Percentiles rank a stretch among this genome's conserved stretches.
These are phyloP conservation scores for Microctenopoma steveboyesi DNA, from an alignment of 2,797 vertebrate genomes.

Conservation along the genomic window DNA sequence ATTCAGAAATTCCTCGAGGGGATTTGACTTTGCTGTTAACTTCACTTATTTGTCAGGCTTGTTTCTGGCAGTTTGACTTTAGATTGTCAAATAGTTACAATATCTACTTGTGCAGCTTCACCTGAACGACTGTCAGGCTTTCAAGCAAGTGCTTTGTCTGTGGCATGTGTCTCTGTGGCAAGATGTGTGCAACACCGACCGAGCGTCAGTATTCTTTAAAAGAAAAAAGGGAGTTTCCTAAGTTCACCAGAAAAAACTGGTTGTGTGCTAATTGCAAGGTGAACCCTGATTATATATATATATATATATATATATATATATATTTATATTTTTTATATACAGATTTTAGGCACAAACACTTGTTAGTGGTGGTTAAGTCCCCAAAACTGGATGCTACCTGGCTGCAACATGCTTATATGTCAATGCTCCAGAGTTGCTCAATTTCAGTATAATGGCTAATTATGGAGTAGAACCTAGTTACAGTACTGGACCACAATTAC, in stretches of 20 bases:
- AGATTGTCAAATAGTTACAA: conserved; percentile 1
- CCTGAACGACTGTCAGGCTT: neutral
- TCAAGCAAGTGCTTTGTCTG: neutral
- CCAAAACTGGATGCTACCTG: neutral
- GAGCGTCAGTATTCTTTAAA: neutral
- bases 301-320: too few species aligned
- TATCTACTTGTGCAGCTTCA: neutral
- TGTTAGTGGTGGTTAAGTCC: neutral
- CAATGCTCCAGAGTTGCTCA: neutral
- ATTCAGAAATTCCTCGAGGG: conserved; percentile 13
- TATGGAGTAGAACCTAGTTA: neutral
- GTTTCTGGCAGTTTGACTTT: neutral
- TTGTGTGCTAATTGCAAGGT: neutral
- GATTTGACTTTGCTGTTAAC: conserved; percentile 24
- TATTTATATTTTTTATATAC: too few species aligned
- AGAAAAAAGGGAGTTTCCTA: neutral
- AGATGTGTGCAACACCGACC: neutral
- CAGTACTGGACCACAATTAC: neutral
- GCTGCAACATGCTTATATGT: neutral
- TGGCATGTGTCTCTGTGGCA: neutral
- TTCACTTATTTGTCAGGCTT: conserved; percentile 15
- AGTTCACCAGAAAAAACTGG: neutral
- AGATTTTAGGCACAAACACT: too few species aligned
- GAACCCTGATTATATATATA: too few species aligned
- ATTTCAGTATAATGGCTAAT: conserved; percentile 12